Base-by-base conservation (phyloP, 2,797 vertebrate species). In the Florisuga fusca region DNA sequence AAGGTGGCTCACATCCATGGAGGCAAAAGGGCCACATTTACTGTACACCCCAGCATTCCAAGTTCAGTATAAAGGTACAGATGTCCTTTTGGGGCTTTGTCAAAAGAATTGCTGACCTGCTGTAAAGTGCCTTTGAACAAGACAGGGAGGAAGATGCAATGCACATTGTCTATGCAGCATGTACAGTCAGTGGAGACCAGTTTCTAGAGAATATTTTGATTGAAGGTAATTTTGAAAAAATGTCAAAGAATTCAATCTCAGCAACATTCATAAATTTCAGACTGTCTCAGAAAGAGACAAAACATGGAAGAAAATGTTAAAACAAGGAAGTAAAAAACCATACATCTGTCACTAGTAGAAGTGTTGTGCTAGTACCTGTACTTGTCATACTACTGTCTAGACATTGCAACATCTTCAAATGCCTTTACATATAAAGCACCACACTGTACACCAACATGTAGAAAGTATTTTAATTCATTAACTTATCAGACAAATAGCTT, bases 111-210 rank as follows among this genome's bases (percentile, higher is more conserved):
- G 86, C 55, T 94, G 80, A 93, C 82, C 48, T 79, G 83, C 64
- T 92, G 81, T 92, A 93, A 96, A 95, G 59, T 46, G 85, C 62
- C 66, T 96, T 96, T 96, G 93, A 95, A 93, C 25, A 86, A 89
- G 84, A 81, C n/a, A 81, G 74, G 61, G 89, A 76, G 46, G 87
- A 95, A 95, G 89, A 95, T 74, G 75, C n/a, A 67, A 61, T 5
- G 27, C 62, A 79, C 76, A 61, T n/a, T 48, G 48, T 31, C 87
- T 86, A 64, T 57, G 54, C 43, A 74, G 72, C 62, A 95, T 0
- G 0, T 69, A 46, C 17, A 67, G 68, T 66, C 83, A 95, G 69
- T 11, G 61, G 66, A 90, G 93, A 85, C 11, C 0, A 0, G 27
- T 43, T 96, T 91, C 89, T 76, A 81, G 83, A 91, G 69, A 90